Evolutionary conservation across 2,888 invertebrate species (phyloP).

Genomic region (Dryobotodes eremita): DNA sequence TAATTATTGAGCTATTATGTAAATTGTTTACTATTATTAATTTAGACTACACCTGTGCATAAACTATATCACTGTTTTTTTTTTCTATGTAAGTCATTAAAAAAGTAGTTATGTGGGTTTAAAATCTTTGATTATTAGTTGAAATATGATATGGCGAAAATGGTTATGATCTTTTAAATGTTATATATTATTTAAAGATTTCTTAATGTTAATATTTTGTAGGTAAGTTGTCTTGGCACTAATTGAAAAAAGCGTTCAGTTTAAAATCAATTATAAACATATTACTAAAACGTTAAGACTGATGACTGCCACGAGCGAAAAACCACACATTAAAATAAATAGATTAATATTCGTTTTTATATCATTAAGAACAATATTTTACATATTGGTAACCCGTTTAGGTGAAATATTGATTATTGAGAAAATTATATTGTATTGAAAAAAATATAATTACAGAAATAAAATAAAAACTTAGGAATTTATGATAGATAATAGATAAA

Average conservation of each 20-base stretch:
- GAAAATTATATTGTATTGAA: background rate
- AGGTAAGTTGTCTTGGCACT: slow-evolving; percentile 1
- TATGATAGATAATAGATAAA: background rate
- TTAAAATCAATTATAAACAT: slow-evolving; percentile 40
- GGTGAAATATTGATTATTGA: background rate
- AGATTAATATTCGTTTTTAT: slow-evolving; percentile 10
- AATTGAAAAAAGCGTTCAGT: slow-evolving; percentile 23
- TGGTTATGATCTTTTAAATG: slow-evolving; percentile 4
- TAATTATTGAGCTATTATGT: slow-evolving; percentile 31
- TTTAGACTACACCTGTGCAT: slow-evolving; percentile 56
- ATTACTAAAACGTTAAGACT: slow-evolving; percentile 34
- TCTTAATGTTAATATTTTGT: background rate
- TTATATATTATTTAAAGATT: background rate
- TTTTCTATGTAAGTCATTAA: slow-evolving; percentile 15
- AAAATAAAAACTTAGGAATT: background rate
- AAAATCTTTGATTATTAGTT: slow-evolving; percentile 12
- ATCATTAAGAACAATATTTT: background rate
- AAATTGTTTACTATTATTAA: slow-evolving; percentile 24
- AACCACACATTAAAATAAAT: slow-evolving; percentile 29
- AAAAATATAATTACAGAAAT: too few species aligned
- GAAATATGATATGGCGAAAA: slow-evolving; percentile 44
- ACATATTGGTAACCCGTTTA: background rate
- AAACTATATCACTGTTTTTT: slow-evolving; percentile 28
- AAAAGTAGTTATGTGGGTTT: slow-evolving; percentile 14
- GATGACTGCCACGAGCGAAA: slow-evolving; percentile 44